Percentiles rank a stretch among this genome's conserved stretches.
Conservation (phyloP, 2,888 invertebrate species). For the Argyra leucocephala region DNA sequence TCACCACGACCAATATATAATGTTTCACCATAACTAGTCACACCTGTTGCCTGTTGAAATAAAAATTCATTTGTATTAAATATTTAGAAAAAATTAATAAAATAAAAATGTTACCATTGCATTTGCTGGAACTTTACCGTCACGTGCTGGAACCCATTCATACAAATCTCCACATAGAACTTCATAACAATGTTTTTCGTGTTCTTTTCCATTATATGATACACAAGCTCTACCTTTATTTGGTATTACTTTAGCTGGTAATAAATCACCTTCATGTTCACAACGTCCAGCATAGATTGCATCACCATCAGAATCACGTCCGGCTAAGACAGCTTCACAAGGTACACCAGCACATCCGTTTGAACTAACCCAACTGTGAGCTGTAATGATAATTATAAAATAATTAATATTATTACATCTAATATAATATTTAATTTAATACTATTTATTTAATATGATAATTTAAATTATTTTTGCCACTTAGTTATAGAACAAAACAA, state of each 20-base stretch:
- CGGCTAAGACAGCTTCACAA: slow-evolving; percentile 49
- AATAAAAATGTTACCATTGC: background rate
- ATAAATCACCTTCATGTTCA: slow-evolving; percentile 52
- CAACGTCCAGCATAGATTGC: slow-evolving; percentile 66
- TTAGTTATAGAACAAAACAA: too few species aligned
- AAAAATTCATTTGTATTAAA: background rate
- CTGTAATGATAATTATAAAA: too few species aligned
- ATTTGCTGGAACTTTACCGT: slow-evolving; percentile 51
- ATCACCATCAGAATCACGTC: slow-evolving; percentile 60
- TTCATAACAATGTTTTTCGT: too few species aligned
- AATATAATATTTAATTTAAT: too few species aligned
- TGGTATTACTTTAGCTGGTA: slow-evolving; percentile 55
- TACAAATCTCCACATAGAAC: slow-evolving; percentile 49
- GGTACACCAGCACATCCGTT: slow-evolving; percentile 20
- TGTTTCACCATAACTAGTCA: slow-evolving; percentile 47
- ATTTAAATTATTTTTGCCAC: too few species aligned
- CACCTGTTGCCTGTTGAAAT: slow-evolving; percentile 31
- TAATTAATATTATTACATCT: too few species aligned
- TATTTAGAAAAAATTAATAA: background rate
- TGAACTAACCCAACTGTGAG: too few species aligned
- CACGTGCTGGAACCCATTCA: slow-evolving; percentile 54
- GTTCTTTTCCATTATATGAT: too few species aligned
- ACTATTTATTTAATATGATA: too few species aligned
- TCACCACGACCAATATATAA: slow-evolving; percentile 50
- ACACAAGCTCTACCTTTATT: slow-evolving; percentile 43